A percentile compares a stretch with the other conserved stretches of the same genome.
phyloP scores from a whole-genome alignment of 2,888 invertebrate genomes.

The Spilosoma lubricipeda region DNA sequence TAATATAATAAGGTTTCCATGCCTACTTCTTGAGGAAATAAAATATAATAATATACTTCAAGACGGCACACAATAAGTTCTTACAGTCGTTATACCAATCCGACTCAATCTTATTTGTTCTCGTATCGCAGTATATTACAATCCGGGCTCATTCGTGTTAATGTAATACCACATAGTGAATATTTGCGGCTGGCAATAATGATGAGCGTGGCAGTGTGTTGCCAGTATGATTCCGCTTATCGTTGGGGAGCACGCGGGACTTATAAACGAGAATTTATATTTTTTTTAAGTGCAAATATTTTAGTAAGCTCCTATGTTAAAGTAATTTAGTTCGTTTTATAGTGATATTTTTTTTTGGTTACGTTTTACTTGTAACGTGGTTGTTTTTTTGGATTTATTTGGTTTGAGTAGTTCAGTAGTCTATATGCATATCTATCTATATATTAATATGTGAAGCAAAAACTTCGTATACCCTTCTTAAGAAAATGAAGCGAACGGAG shows the following conservation, averaged over 20 bases:
- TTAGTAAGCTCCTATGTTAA: not conserved
- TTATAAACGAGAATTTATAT: conserved; percentile 13
- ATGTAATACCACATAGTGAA: conserved; percentile 27
- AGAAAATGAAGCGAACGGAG: too few relatives aligned
- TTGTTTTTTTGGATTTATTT: not conserved
- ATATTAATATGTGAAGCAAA: too few relatives aligned
- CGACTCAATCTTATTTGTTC: conserved; percentile 14
- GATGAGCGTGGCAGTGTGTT: conserved; percentile 24
- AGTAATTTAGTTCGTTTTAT: not conserved
- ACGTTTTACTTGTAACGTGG: not conserved
- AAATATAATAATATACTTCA: not conserved
- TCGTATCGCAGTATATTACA: conserved; percentile 11
- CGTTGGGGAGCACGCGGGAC: conserved; percentile 29
- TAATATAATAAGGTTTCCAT: not conserved
- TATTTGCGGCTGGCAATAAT: conserved; percentile 33
- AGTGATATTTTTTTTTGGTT: not conserved
- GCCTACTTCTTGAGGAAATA: not conserved
- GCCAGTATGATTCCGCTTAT: conserved; percentile 34
- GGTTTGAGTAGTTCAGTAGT: not conserved
- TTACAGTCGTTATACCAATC: not conserved
- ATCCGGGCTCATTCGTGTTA: conserved; percentile 14
- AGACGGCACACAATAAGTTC: not conserved
- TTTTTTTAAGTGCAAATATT: not conserved
- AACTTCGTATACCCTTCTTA: too few relatives aligned
- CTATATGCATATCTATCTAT: too few relatives aligned